Conservation (phyloP, 1,140 invertebrate species). For the Cotesia typhae region DNA sequence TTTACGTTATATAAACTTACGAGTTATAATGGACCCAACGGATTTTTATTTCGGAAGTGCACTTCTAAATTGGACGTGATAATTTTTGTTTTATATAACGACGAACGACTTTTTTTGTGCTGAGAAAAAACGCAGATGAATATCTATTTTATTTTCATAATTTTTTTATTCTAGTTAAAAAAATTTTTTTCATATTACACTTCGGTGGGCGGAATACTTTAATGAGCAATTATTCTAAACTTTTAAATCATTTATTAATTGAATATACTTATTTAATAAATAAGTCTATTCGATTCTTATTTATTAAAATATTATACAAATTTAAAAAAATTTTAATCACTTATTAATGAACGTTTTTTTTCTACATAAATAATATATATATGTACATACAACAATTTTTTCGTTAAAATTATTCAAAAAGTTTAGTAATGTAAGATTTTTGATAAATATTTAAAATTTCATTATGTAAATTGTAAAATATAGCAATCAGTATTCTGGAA, state of each 20-base stretch:
- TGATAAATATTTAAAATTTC: too few species aligned
- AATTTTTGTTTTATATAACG: constrained; percentile 17
- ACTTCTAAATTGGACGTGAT: constrained; percentile 37
- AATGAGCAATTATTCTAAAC: constrained; percentile 41
- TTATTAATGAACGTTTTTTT: not conserved
- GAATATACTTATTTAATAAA: constrained; percentile 21
- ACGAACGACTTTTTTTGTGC: constrained; percentile 1
- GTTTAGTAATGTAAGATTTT: too few species aligned
- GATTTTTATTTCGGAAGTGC: constrained; percentile 34
- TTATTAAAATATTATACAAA: not conserved
- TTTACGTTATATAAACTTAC: constrained; percentile 1
- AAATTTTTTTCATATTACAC: constrained; percentile 30
- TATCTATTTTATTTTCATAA: constrained; percentile 22
- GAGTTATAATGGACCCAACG: constrained; percentile 40
- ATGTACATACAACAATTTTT: too few species aligned
- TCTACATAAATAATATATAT: constrained; percentile 3
- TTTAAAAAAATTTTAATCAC: not conserved
- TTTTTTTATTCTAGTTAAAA: constrained; percentile 43
- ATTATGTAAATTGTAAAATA: too few species aligned
- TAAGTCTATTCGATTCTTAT: constrained; percentile 6
- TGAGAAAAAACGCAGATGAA: constrained; percentile 7
- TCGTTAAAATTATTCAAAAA: too few species aligned
- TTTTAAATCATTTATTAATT: constrained; percentile 21
- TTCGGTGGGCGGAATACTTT: constrained; percentile 46
- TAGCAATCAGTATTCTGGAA: too few species aligned